Conservation (phyloP, 2,888 invertebrate species). For the Julus scanicus region DNA sequence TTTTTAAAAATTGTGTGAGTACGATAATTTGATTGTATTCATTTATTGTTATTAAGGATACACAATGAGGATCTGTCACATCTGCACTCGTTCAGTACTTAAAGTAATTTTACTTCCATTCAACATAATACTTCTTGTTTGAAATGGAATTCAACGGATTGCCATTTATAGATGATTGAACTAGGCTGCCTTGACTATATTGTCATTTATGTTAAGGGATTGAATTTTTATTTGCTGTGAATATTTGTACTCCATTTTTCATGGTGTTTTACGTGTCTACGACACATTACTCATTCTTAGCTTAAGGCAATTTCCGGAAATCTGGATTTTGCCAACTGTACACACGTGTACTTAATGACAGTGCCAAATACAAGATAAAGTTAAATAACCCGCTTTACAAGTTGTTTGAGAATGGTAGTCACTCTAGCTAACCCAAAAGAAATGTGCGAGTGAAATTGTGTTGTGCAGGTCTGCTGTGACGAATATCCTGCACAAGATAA, state of each 20-base stretch:
- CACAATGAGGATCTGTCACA: constrained; percentile 8
- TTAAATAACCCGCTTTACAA: neutral
- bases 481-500: neutral
- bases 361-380: constrained; percentile 19
- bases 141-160: neutral
- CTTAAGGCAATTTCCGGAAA: neutral
- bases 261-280: neutral
- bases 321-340: neutral
- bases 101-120: neutral
- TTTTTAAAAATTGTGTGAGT: neutral
- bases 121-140: neutral
- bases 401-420: neutral
- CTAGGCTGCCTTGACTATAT: neutral
- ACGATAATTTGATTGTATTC: neutral
- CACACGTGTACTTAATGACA: neutral
- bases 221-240: neutral
- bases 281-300: neutral
- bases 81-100: neutral
- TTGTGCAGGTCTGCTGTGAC: neutral
- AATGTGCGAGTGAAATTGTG: neutral
- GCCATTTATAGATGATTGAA: neutral
- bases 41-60: constrained; percentile 16
- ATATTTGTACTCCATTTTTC: neutral
- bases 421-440: neutral
- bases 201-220: neutral